Conservation (phyloP, 1,140 invertebrate genomes). For the Myzus persicae region DNA sequence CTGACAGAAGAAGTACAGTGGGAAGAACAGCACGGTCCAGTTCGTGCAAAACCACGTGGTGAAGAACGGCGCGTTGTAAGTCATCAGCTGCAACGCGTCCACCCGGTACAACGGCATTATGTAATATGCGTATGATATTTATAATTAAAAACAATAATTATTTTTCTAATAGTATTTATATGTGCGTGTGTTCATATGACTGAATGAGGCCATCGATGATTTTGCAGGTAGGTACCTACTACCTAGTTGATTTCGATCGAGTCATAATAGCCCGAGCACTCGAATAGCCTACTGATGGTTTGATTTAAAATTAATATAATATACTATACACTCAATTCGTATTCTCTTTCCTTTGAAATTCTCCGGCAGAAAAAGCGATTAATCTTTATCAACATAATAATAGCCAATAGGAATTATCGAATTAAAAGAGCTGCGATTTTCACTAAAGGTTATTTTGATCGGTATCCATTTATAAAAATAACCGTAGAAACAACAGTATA, state of each 20-base stretch:
- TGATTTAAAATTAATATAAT: neutral
- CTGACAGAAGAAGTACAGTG: conserved; percentile 81
- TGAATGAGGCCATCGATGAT: too few species aligned
- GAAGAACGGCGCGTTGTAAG: conserved; percentile 89
- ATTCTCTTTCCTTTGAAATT: neutral
- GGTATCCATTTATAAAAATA: neutral
- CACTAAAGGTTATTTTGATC: neutral
- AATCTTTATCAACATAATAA: too few species aligned
- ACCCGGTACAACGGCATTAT: neutral
- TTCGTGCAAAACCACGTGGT: conserved; percentile 95
- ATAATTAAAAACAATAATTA: neutral
- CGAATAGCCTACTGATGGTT: neutral
- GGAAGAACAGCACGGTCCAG: conserved; percentile 90
- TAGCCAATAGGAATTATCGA: neutral
- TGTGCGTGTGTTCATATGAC: too few species aligned
- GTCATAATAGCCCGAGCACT: too few species aligned
- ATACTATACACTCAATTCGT: neutral
- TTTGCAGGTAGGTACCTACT: too few species aligned
- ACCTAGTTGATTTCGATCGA: too few species aligned
- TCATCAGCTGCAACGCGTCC: conserved; percentile 67
- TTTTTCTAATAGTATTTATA: too few species aligned
- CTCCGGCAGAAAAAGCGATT: neutral
- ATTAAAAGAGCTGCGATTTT: neutral
- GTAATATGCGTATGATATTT: neutral
- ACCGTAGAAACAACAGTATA: neutral